phyloP scores from a whole-genome alignment of 1,140 invertebrate species.

The Wiebesia pumilae region DNA sequence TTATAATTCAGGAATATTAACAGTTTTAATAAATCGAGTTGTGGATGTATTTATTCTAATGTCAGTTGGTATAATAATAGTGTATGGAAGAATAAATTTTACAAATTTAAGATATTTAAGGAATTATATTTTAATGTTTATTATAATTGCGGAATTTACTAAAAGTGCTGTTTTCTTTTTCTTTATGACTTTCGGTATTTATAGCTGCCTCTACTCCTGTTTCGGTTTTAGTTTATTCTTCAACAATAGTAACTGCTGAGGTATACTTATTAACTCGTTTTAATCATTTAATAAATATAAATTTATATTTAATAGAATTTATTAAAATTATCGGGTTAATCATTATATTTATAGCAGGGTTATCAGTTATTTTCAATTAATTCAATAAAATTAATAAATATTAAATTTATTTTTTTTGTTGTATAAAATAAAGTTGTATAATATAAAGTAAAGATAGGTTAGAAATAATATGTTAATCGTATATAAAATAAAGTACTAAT shows the following conservation, averaged over 20 bases:
- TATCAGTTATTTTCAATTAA: conserved; percentile 67
- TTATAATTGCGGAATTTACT: conserved; percentile 78
- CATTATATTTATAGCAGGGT: conserved; percentile 79
- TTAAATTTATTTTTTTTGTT: too few relatives aligned
- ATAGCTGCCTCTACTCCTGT: conserved; percentile 84
- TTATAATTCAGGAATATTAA: conserved; percentile 78
- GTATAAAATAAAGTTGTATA: too few relatives aligned
- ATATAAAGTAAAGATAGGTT: too few relatives aligned
- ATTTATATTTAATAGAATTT: too few relatives aligned
- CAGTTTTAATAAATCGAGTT: conserved; percentile 79
- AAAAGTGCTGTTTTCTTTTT: conserved; percentile 85
- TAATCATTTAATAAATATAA: conserved; percentile 65
- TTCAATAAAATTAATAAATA: too few relatives aligned
- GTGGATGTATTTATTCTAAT: conserved; percentile 79
- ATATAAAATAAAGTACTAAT: too few relatives aligned
- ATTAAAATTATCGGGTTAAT: conserved; percentile 71
- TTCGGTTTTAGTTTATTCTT: conserved; percentile 85
- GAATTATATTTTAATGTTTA: conserved; percentile 71
- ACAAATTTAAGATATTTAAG: conserved; percentile 71
- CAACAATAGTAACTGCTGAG: conserved; percentile 83
- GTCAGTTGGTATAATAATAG: conserved; percentile 76
- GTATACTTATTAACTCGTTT: conserved; percentile 83
- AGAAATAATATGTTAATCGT: too few relatives aligned
- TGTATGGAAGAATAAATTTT: conserved; percentile 76
- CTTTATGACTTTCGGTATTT: conserved; percentile 80